Conservation (phyloP, 2,888 invertebrate species). For the Mesoligia furuncula region DNA sequence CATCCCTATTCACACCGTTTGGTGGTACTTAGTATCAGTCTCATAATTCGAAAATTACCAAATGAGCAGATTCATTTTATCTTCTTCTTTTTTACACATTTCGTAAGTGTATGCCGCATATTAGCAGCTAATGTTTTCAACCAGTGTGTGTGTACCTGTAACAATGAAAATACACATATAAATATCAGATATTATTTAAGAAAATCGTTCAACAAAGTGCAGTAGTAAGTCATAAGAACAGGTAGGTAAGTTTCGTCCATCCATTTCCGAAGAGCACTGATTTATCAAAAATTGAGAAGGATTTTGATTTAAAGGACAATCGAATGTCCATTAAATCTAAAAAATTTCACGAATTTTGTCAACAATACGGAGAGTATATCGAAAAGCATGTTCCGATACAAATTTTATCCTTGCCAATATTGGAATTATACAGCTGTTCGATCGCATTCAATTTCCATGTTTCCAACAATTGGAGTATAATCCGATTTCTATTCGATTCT, state of each 20-base stretch:
- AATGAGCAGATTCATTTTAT: background rate
- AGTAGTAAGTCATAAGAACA: background rate
- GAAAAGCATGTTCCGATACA: background rate
- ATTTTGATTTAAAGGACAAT: background rate
- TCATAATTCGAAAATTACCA: background rate
- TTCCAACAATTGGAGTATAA: constrained; percentile 51
- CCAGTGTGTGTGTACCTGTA: constrained; percentile 10
- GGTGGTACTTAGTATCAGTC: background rate
- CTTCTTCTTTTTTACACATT: background rate
- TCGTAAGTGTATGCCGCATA: background rate
- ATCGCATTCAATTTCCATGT: constrained; percentile 9
- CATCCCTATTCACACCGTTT: too few relatives aligned
- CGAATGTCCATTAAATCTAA: too few relatives aligned
- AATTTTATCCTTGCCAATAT: constrained; percentile 36
- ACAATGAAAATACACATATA: constrained; percentile 18
- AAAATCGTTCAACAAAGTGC: background rate
- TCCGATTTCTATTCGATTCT: constrained; percentile 57
- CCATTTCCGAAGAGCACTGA: background rate
- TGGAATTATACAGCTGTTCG: constrained; percentile 13
- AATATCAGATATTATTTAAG: background rate
- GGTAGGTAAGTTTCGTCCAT: background rate
- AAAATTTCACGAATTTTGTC: background rate
- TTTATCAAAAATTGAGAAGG: background rate
- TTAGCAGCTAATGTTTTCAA: background rate
- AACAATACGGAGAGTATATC: background rate